Evolutionary conservation across 2,888 invertebrate species (phyloP).

Genomic region (Drosophila ochracea): DNA sequence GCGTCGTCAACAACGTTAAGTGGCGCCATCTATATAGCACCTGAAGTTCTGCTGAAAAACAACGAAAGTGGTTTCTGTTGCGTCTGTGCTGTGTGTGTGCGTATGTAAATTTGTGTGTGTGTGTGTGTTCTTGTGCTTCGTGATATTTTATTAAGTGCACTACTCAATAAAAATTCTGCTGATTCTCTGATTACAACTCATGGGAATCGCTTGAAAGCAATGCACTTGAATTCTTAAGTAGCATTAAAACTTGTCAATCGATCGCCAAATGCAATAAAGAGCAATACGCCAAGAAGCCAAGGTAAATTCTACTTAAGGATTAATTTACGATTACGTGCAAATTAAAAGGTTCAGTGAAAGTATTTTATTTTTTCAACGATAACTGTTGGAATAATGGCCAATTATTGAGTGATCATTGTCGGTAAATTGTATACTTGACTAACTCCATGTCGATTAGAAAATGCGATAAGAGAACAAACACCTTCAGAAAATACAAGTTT

Average conservation of each 20-base stretch:
- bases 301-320: slow-evolving; percentile 7
- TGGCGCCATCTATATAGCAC: slow-evolving; percentile 29
- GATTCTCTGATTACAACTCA: slow-evolving; percentile 25
- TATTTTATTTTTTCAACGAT: slow-evolving; percentile 20
- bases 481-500: slow-evolving; percentile 11
- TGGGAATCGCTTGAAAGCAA: slow-evolving; percentile 21
- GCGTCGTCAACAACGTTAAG: slow-evolving; percentile 4
- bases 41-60: slow-evolving; percentile 33
- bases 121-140: slow-evolving; percentile 17
- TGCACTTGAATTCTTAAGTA: slow-evolving; percentile 18
- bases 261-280: slow-evolving; percentile 7
- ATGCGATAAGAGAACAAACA: slow-evolving; percentile 39
- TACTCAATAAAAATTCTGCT: slow-evolving; percentile 40
- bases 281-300: slow-evolving; percentile 24
- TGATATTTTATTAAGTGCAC: slow-evolving; percentile 55
- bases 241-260: slow-evolving; percentile 7
- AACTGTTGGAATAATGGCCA: slow-evolving; percentile 36
- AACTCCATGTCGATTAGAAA: neutral
- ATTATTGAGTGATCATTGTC: slow-evolving; percentile 53
- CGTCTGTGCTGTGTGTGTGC: neutral
- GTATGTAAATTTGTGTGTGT: neutral
- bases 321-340: neutral
- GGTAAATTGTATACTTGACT: slow-evolving; percentile 23
- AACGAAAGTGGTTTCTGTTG: slow-evolving; percentile 48
- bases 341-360: neutral